Evolutionary conservation across 2,113 vertebrate genomes (phyloP).

Genomic region (Microtus ochrogaster): DNA sequence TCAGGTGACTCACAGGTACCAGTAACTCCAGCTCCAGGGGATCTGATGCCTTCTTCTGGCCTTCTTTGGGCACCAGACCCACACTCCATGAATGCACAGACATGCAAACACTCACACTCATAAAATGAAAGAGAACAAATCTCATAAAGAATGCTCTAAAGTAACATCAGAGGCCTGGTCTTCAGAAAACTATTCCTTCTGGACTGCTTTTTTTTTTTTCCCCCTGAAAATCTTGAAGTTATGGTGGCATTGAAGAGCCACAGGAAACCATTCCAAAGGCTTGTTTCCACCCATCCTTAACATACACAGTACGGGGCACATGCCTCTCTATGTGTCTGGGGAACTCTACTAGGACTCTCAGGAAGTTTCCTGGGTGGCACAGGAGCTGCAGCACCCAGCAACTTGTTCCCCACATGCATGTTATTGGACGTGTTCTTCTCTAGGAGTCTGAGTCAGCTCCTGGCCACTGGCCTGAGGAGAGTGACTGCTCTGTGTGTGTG

Average conservation of each 20-base stretch:
- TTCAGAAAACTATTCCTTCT: conserved; percentile 20
- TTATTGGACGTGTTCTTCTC: neutral
- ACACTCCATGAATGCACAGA: neutral
- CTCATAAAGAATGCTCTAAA: conserved; percentile 28
- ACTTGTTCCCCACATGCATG: neutral
- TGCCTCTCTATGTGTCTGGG: neutral
- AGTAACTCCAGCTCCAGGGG: neutral
- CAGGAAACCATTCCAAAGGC: neutral
- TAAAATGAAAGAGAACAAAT: neutral
- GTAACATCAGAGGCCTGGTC: neutral
- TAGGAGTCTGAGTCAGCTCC: neutral
- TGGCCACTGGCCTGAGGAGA: neutral
- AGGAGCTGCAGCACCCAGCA: neutral
- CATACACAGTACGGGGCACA: neutral
- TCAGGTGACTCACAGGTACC: neutral
- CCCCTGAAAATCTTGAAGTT: conserved; percentile 22
- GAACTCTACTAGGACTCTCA: neutral
- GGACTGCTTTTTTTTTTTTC: neutral
- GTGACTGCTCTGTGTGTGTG: neutral
- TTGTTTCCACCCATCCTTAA: neutral
- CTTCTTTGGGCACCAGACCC: neutral
- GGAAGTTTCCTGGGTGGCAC: neutral
- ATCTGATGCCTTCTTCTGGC: neutral
- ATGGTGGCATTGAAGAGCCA: neutral
- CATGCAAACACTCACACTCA: neutral